Percentiles rank a stretch among this genome's conserved stretches.
These are phyloP conservation scores for Syrmaticus mikado DNA, from an alignment of 2,113 vertebrate species.

Conservation along the genomic window DNA sequence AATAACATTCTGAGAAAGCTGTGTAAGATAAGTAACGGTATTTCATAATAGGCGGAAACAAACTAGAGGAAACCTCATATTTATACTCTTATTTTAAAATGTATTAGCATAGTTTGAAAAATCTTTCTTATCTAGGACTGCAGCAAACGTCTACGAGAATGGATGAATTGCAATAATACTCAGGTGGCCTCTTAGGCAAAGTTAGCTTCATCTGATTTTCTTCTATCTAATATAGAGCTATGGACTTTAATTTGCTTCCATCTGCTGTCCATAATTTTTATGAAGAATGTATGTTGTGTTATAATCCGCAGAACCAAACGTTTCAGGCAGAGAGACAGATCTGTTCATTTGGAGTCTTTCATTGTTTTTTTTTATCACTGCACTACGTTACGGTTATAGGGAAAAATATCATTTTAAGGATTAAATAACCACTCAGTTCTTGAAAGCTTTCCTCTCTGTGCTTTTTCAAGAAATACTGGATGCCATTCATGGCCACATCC, in stretches of 20 bases:
- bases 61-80: neutral
- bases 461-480: neutral
- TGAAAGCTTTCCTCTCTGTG: neutral
- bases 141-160: neutral
- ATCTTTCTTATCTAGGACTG: neutral
- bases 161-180: neutral
- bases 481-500: neutral
- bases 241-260: neutral
- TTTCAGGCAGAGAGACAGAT: neutral
- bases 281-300: neutral
- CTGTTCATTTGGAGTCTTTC: neutral
- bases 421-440: neutral
- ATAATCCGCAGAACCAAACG: neutral
- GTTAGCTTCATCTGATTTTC: neutral
- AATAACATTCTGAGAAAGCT: neutral
- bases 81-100: neutral
- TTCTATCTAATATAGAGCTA: neutral
- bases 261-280: neutral
- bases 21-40: neutral
- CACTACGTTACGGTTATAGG: neutral
- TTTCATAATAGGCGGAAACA: neutral
- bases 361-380: slow-evolving; percentile 2
- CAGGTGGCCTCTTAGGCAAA: neutral
- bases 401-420: neutral
- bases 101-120: neutral